These are phyloP conservation scores for Phylloscopus trochilus DNA, from an alignment of 2,113 vertebrate genomes.

Conservation along the genomic window DNA sequence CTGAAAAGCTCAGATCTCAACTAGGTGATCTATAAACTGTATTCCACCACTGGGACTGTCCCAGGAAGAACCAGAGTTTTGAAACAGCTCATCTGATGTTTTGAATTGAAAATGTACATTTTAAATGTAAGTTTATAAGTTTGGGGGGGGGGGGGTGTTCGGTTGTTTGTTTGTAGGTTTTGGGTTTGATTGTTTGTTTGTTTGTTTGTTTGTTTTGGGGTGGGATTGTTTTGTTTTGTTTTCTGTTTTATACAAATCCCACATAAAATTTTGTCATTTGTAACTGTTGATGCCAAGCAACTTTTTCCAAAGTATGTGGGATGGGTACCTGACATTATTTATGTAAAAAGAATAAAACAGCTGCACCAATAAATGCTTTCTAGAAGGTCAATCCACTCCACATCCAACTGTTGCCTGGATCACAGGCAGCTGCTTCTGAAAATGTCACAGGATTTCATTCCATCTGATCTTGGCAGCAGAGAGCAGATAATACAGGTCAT, in stretches of 20 bases:
- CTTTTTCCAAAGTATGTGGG: not conserved
- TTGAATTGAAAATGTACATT: not conserved
- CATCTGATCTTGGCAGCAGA: not conserved
- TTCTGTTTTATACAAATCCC: fast-evolving
- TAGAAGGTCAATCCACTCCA: not conserved
- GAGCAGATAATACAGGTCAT: not conserved
- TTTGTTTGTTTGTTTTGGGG: too few relatives aligned
- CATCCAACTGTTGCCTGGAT: not conserved
- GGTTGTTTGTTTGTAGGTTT: not conserved
- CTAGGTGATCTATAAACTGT: not conserved
- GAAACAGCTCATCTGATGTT: not conserved
- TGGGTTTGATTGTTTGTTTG: too few relatives aligned
- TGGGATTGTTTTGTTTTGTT: too few relatives aligned
- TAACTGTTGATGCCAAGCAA: too few relatives aligned
- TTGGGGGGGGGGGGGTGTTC: not conserved
- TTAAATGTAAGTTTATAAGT: not conserved
- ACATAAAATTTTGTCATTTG: not conserved
- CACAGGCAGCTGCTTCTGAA: not conserved
- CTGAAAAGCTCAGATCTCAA: not conserved
- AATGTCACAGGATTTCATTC: not conserved
- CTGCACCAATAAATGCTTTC: not conserved
- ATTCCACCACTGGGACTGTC: fast-evolving
- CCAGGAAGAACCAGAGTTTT: not conserved
- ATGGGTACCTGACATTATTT: not conserved
- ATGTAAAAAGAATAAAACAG: not conserved